A percentile compares a stretch with the other conserved stretches of the same genome.
Evolutionary conservation across 2,797 vertebrate species (phyloP).

Genomic region (Vireo griseus): DNA sequence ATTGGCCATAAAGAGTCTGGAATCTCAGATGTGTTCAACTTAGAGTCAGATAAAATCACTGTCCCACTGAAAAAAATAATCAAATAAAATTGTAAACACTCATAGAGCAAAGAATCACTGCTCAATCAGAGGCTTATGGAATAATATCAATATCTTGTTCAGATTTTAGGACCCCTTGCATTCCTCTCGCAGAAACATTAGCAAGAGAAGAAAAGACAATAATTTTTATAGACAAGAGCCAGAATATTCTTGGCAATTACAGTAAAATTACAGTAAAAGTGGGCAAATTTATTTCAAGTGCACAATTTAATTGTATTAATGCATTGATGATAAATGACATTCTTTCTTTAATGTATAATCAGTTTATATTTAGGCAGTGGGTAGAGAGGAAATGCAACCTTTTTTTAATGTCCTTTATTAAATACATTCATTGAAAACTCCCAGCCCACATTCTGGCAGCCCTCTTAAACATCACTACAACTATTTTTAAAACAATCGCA

Average conservation of each 20-base stretch:
- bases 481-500: background rate
- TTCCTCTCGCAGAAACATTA: background rate
- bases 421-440: background rate
- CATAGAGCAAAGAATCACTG: background rate
- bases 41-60: background rate
- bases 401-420: background rate
- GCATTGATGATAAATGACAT: background rate
- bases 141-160: background rate
- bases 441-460: background rate
- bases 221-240: background rate
- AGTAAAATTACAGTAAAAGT: background rate
- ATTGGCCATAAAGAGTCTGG: background rate
- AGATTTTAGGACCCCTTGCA: background rate
- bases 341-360: background rate
- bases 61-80: background rate
- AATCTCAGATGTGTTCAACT: background rate
- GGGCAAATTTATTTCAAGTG: conserved; percentile 8
- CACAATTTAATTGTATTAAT: background rate
- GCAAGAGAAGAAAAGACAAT: background rate
- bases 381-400: background rate
- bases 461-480: background rate
- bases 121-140: background rate
- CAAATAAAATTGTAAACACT: background rate
- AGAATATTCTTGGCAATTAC: conserved; percentile 4
- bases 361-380: background rate